These are phyloP conservation scores for Cantharis flavilabris DNA, from an alignment of 2,888 invertebrate genomes.

Conservation along the genomic window DNA sequence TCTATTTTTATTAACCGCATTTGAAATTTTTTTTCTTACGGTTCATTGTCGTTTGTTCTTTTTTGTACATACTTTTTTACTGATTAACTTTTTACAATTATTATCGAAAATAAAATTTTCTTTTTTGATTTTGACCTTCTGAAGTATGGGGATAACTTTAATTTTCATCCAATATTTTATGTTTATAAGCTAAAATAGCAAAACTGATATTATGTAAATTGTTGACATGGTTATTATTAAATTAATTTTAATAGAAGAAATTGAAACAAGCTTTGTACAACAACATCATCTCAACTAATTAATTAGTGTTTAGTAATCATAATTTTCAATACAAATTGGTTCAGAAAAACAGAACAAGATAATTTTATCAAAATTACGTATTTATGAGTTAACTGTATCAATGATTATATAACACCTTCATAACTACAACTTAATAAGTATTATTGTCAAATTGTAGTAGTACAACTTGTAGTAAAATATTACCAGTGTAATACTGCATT, in stretches of 20 bases:
- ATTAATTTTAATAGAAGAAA: neutral
- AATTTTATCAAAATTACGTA: neutral
- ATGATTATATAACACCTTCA: neutral
- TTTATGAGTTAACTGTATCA: neutral
- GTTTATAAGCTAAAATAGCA: neutral
- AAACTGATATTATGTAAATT: neutral
- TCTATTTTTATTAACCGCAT: neutral
- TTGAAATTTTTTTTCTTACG: neutral
- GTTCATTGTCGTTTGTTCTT: neutral
- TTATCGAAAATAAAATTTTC: neutral
- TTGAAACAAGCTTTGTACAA: neutral
- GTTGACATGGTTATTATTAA: neutral
- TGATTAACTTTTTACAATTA: neutral
- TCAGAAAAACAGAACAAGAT: neutral
- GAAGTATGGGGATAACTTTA: neutral
- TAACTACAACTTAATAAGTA: neutral
- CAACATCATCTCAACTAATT: neutral
- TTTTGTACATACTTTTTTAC: neutral
- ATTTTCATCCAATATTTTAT: neutral
- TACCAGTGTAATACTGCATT: too few relatives aligned
- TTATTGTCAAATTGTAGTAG: too few relatives aligned
- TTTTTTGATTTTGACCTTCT: neutral
- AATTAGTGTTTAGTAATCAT: neutral
- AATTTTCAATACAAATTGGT: neutral
- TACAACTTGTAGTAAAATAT: too few relatives aligned